Percentiles rank a stretch among this genome's conserved stretches.
These are phyloP conservation scores for Heliconius hermathena DNA, from an alignment of 1,140 invertebrate genomes.

Conservation along the genomic window DNA sequence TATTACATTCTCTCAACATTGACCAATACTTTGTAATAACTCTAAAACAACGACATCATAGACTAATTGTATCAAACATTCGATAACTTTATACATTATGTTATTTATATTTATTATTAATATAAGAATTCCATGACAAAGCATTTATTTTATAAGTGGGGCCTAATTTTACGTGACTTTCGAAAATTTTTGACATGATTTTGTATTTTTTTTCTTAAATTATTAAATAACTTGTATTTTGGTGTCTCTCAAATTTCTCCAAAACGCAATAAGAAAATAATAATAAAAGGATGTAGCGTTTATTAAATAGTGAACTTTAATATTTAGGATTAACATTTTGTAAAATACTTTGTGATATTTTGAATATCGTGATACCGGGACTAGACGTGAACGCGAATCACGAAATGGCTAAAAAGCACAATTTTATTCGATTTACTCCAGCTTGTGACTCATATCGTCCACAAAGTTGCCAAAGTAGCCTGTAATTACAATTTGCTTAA, in stretches of 20 bases:
- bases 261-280: background rate
- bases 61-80: slow-evolving; percentile 50
- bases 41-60: slow-evolving; percentile 70
- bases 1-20: slow-evolving; percentile 14
- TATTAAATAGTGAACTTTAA: slow-evolving; percentile 13
- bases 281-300: slow-evolving; percentile 13
- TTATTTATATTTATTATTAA: slow-evolving; percentile 52
- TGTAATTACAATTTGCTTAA: slow-evolving; percentile 46
- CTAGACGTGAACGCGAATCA: background rate
- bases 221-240: background rate
- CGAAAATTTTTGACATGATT: slow-evolving; percentile 44
- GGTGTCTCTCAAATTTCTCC: background rate
- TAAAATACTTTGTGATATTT: slow-evolving; percentile 21
- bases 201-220: slow-evolving; percentile 7
- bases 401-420: slow-evolving; percentile 52
- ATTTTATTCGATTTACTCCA: slow-evolving; percentile 46
- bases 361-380: slow-evolving; percentile 11
- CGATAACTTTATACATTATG: slow-evolving; percentile 38
- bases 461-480: slow-evolving; percentile 78
- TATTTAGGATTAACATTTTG: slow-evolving; percentile 15
- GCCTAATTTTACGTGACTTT: slow-evolving; percentile 72
- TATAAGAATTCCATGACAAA: slow-evolving; percentile 72
- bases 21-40: slow-evolving; percentile 44
- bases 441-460: slow-evolving; percentile 68
- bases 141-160: slow-evolving; percentile 74